phyloP scores from a whole-genome alignment of 2,797 vertebrate genomes.

The Brachymystax lenok region DNA sequence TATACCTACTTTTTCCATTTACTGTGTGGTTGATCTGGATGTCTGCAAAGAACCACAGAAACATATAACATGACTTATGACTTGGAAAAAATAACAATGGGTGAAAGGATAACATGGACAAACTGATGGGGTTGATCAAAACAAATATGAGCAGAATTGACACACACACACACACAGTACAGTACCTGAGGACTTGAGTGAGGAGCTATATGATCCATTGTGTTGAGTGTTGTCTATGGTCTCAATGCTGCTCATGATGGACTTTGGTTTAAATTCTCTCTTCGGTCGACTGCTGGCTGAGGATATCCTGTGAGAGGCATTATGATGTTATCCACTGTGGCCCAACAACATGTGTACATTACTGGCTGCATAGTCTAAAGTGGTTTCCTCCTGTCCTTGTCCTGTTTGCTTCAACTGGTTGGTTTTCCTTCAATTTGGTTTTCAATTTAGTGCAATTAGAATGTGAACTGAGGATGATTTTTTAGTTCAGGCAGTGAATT shows the following conservation, averaged over 20 bases:
- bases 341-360: not conserved
- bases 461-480: not conserved
- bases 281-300: slow-evolving; percentile 78
- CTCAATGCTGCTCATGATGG: slow-evolving; percentile 75
- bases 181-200: slow-evolving; percentile 80
- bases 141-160: not conserved
- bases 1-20: slow-evolving; percentile 73
- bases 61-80: slow-evolving; percentile 18
- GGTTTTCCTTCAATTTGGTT: too few species aligned
- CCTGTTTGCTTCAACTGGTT: too few species aligned
- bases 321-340: not conserved
- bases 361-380: not conserved
- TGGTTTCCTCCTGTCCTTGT: not conserved
- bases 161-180: not conserved
- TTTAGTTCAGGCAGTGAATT: not conserved
- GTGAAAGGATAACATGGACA: not conserved
- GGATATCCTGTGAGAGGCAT: slow-evolving; percentile 77
- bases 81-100: slow-evolving; percentile 20
- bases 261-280: slow-evolving; percentile 83
- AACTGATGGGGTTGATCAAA: not conserved
- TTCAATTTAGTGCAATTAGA: not conserved
- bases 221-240: slow-evolving; percentile 75
- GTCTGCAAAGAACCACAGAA: slow-evolving; percentile 60
- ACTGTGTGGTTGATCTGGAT: slow-evolving; percentile 62
- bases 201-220: slow-evolving; percentile 78